Evolutionary conservation across 2,797 vertebrate species (phyloP), one percentile per base, ranked within the genome.

Genomic region (Hypotaenidia philippensis): DNA sequence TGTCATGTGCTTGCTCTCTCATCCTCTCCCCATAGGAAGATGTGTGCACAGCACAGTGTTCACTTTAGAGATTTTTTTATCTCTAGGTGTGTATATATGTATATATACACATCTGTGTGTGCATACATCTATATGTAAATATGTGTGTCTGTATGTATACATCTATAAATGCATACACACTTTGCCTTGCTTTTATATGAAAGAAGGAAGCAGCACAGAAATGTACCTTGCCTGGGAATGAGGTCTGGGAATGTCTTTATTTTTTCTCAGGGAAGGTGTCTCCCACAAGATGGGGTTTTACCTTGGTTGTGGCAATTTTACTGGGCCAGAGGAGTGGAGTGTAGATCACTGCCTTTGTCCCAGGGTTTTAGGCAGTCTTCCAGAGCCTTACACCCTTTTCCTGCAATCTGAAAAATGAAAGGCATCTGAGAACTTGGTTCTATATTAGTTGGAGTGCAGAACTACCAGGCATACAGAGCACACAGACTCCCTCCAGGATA

Each of bases 291-390:
- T 13, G 18, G 19, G 1, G 2, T 32, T 90, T 94, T 77, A 21
- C 19, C 26, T 81, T 40, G 4, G 3, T 11, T 60, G 12, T 3
- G 0, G 8, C 9, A 61, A 22, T 66, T 59, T 6, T 32, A 20
- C 15, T 40, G 27, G 40, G 32, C 12, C 5, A 1, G 16, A 75
- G 49, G 10, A 83, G 22, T 0, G 0, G 22, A 57, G 9, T 2
- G 5, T 10, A 49, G 22, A 40, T 60, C 16, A 8, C 50, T 71
- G 45, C 9, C 38, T 78, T 40, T 81, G 19, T 59, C 13, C 31
- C 44, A 87, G 32, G 72, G 13, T 9, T 81, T 70, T 64, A 87
- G 64, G 5, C 23, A 61, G 15, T 50, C 65, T 71, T 90, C 82
- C 55, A 69, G 61, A 71, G 19, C 40, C 22, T 74, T 40, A 19